Base-by-base conservation (phyloP, 2,888 invertebrate genomes). In the Halictus ligatus region DNA sequence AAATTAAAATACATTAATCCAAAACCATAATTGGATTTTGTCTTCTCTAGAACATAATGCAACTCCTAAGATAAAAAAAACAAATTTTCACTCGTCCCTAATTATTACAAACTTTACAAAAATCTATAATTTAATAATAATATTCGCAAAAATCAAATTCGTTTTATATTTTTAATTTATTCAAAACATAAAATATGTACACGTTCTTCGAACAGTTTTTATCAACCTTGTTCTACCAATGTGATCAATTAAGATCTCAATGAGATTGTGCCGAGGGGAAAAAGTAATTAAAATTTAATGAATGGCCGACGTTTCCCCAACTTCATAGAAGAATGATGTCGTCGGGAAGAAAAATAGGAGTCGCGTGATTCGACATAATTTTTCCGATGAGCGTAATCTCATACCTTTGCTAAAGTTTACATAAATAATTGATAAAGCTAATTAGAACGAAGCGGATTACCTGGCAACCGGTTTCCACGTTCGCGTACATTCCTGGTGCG, bases 401-500 rank as follows among this genome's bases (percentile, higher is more conserved):
- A n/a, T n/a, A 71, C 10, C n/a, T 13, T 43, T 43, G 43, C n/a
- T 7, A 12, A 0, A 48, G n/a, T 21, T 74, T 69, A 69, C 69
- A 40, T 67, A 78, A 77, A 72, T 64, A 50, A 15, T 8, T 71
- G 60, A 83, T 82, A 60, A 64, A 25, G 40, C 18, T 25, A 60
- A 75, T 64, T 43, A 25, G 25, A 77, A 80, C 73, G 29, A 75
- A 83, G 29, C 58, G 35, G 25, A 58, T 88, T 81, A 88, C 98
- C 96, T 98, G 98, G 91, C 98, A 98, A 81, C 98, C 98, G 88
- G 98, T 97, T 95, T 98, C 98, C 1, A 98, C 97, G 93, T 98
- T 98, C n/a, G 98, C 98, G 94, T 98, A 98, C 97, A 98, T 98
- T 90, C 98, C 98, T 3, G 98, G 98, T 78, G 97, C 96, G 35